A percentile compares a stretch with the other conserved stretches of the same genome.
Conservation (phyloP, 2,113 vertebrate genomes). For the Cepphus grylle region DNA sequence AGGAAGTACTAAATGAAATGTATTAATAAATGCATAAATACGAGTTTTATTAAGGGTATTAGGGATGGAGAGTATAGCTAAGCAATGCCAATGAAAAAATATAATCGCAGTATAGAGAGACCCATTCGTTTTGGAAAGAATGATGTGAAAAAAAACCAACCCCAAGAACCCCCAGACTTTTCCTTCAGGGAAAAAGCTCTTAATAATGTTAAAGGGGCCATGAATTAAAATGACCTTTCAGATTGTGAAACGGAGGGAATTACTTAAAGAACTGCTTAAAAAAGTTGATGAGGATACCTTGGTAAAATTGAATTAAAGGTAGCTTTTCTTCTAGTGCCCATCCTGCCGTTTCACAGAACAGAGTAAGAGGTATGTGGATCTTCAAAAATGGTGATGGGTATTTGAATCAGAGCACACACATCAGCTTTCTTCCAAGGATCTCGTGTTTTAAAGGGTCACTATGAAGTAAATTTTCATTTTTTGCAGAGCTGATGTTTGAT, state of each 20-base stretch:
- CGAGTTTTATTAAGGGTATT: neutral
- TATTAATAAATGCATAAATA: neutral
- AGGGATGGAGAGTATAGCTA: neutral
- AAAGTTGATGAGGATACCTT: neutral
- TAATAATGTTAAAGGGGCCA: neutral
- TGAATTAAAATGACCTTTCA: slow-evolving; percentile 3
- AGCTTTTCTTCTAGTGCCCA: neutral
- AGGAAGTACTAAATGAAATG: neutral
- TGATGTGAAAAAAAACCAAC: neutral
- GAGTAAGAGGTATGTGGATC: neutral
- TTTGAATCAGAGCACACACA: neutral
- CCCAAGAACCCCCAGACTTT: neutral
- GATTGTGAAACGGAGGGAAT: neutral
- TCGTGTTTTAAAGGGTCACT: neutral
- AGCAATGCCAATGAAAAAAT: neutral
- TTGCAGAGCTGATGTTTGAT: neutral
- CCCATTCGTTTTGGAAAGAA: neutral
- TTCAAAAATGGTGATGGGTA: neutral
- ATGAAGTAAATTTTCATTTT: neutral
- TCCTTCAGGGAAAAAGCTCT: neutral
- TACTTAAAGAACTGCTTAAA: neutral
- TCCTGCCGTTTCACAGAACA: neutral
- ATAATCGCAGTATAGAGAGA: neutral
- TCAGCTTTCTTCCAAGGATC: neutral
- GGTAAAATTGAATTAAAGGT: neutral